These are phyloP conservation scores for Trichonephila inaurata DNA, from an alignment of 1,140 invertebrate species.

Conservation along the genomic window DNA sequence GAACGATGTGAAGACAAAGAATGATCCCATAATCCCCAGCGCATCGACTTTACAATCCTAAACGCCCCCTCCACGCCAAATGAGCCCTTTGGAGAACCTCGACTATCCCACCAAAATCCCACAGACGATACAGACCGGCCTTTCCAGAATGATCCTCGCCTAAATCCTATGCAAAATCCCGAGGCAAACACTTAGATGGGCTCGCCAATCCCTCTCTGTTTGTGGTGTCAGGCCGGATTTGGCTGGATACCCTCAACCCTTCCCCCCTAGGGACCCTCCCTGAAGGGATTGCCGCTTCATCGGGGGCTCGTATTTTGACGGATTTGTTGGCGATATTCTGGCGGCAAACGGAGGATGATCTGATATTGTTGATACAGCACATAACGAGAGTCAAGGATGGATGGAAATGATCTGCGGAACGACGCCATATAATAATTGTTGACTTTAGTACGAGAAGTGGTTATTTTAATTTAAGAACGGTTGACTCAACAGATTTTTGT, in stretches of 20 bases:
- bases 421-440: slow-evolving; percentile 2
- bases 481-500: slow-evolving; percentile 41
- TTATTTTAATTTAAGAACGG: slow-evolving; percentile 26
- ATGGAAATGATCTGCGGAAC: not conserved
- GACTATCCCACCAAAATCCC: slow-evolving; percentile 7
- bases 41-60: slow-evolving; percentile 40
- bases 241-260: not conserved
- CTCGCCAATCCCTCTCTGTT: slow-evolving; percentile 19
- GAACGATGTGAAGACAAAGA: not conserved
- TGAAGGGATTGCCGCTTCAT: slow-evolving; percentile 34
- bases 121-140: not conserved
- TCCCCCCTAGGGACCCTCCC: slow-evolving; percentile 3
- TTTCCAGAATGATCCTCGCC: not conserved
- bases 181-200: slow-evolving; percentile 40
- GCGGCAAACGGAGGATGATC: not conserved
- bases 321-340: not conserved
- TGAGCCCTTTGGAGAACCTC: slow-evolving; percentile 27
- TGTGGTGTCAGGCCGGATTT: slow-evolving; percentile 61
- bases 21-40: not conserved
- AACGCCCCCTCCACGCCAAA: slow-evolving; percentile 1
- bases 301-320: slow-evolving; percentile 33
- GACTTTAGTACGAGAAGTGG: not conserved
- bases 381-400: slow-evolving; percentile 9
- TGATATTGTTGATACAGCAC: slow-evolving; percentile 20
- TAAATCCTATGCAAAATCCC: slow-evolving; percentile 64